Evolutionary conservation across 2,888 invertebrate genomes (phyloP).

Genomic region (Drosophila prolongata): DNA sequence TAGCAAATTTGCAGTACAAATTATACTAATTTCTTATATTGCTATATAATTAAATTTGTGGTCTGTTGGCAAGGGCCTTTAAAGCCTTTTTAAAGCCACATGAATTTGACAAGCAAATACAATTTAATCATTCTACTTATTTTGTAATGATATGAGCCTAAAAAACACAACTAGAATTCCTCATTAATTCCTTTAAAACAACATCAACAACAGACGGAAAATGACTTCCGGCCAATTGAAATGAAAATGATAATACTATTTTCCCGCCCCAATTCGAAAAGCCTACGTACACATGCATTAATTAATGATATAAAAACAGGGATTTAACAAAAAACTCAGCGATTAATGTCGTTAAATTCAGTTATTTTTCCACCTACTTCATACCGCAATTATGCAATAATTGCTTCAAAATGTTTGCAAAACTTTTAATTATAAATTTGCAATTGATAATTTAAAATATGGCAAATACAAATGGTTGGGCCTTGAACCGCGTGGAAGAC

Average conservation of each 20-base stretch:
- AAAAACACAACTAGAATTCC: background rate
- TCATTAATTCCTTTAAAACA: background rate
- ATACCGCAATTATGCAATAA: constrained; percentile 45
- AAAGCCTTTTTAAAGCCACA: background rate
- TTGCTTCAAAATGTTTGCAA: constrained; percentile 25
- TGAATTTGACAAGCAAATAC: constrained; percentile 5
- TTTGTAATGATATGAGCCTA: background rate
- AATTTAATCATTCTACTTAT: background rate
- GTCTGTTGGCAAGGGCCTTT: too few species aligned
- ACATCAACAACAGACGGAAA: constrained; percentile 49
- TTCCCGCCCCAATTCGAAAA: background rate
- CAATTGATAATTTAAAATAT: constrained; percentile 38
- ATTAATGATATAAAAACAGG: constrained; percentile 5
- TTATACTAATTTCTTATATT: background rate
- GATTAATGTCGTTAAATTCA: constrained; percentile 41
- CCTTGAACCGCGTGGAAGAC: background rate
- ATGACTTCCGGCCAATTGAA: constrained; percentile 52
- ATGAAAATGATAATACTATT: constrained; percentile 39
- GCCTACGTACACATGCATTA: background rate
- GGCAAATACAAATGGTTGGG: constrained; percentile 18
- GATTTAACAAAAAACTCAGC: background rate
- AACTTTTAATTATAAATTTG: constrained; percentile 44
- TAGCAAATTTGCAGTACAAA: constrained; percentile 1
- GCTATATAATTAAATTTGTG: constrained; percentile 7
- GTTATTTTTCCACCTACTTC: constrained; percentile 21